Conservation (phyloP, 2,888 invertebrate genomes). For the Elegia similella region DNA sequence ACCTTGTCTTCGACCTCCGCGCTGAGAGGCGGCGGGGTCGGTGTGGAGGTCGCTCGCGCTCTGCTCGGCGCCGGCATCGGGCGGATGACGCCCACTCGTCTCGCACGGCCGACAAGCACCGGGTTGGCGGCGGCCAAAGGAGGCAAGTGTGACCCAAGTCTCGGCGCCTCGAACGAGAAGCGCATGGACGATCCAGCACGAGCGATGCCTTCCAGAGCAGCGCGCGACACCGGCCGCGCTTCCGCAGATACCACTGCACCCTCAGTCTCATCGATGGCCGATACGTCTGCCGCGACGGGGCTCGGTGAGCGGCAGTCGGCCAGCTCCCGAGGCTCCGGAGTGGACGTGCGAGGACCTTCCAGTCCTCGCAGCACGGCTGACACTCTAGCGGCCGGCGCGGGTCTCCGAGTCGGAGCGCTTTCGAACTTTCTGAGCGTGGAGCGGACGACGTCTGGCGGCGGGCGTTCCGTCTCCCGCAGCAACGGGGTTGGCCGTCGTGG, state of each 20-base stretch:
- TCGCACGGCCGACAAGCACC: slow-evolving; percentile 57
- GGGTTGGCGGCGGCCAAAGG: slow-evolving; percentile 64
- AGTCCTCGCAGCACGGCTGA: slow-evolving; percentile 62
- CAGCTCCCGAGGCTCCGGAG: slow-evolving; percentile 55
- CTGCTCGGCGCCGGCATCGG: slow-evolving; percentile 64
- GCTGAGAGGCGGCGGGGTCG: slow-evolving; percentile 33
- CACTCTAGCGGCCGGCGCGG: slow-evolving; percentile 75
- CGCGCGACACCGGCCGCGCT: slow-evolving; percentile 74
- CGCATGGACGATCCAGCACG: slow-evolving; percentile 85
- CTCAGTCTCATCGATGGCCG: slow-evolving; percentile 44
- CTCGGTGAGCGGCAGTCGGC: slow-evolving; percentile 33
- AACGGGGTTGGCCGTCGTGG: slow-evolving; percentile 73
- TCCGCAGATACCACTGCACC: slow-evolving; percentile 41
- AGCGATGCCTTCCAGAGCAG: slow-evolving; percentile 84
- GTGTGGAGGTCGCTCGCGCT: slow-evolving; percentile 30
- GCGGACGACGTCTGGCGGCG: slow-evolving; percentile 94
- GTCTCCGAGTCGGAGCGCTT: slow-evolving; percentile 80
- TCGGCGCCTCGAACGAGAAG: slow-evolving; percentile 78
- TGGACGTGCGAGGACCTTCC: slow-evolving; percentile 52
- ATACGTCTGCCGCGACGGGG: slow-evolving; percentile 43
- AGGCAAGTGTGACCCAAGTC: slow-evolving; percentile 57
- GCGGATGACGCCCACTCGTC: slow-evolving; percentile 81
- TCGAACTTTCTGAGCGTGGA: slow-evolving; percentile 93
- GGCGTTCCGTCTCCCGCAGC: slow-evolving; percentile 80
- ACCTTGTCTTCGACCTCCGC: slow-evolving; percentile 34